Percentiles rank a stretch among this genome's conserved stretches.
Evolutionary conservation across 2,113 vertebrate genomes (phyloP).

Genomic region (Bos javanicus): DNA sequence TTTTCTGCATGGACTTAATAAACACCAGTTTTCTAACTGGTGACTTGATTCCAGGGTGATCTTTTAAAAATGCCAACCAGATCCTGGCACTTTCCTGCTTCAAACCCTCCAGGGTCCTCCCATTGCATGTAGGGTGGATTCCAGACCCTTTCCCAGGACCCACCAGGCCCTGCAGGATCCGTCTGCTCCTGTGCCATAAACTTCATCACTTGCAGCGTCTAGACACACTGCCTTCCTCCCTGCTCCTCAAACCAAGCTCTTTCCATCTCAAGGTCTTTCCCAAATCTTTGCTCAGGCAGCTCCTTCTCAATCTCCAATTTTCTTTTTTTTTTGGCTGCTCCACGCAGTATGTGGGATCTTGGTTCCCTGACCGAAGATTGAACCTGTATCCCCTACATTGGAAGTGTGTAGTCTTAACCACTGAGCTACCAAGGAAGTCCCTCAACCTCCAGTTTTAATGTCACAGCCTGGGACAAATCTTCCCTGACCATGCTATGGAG

Average conservation of each 20-base stretch:
- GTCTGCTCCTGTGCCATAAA: not conserved
- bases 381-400: not conserved
- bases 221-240: not conserved
- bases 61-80: not conserved
- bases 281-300: not conserved
- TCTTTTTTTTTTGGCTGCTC: not conserved
- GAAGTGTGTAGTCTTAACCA: not conserved
- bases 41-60: not conserved
- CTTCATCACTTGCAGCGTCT: not conserved
- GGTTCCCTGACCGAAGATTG: not conserved
- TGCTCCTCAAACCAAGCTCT: not conserved
- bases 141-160: not conserved
- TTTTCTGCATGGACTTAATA: not conserved
- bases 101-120: not conserved
- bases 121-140: not conserved
- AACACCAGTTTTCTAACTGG: not conserved
- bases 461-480: not conserved
- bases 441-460: not conserved
- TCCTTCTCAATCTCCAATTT: not conserved
- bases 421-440: not conserved
- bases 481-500: not conserved
- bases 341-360: rapidly evolving
- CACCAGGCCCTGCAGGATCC: not conserved
- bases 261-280: not conserved
- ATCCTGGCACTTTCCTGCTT: not conserved